Evolutionary conservation across 2,797 vertebrate genomes (phyloP), one percentile per base, ranked within the genome.

Genomic region (Netta rufina): DNA sequence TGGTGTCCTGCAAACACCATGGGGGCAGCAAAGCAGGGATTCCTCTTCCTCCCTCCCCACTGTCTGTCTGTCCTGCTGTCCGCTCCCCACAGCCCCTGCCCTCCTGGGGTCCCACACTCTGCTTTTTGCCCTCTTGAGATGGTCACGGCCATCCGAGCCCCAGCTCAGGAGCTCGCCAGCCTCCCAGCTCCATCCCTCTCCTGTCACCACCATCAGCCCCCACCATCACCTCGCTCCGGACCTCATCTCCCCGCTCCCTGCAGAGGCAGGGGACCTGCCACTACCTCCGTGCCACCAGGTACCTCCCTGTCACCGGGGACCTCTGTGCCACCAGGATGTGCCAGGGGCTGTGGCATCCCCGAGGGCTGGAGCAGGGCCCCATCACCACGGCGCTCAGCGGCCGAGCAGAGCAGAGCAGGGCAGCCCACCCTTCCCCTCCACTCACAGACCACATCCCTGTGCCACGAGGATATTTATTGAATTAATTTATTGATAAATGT

Each of bases 401-500:
- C 56, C 24, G 33, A 60, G 45, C 27, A 43, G 9, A n/a, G 8
- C 73, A 33, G 70, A 64, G 38, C 54, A 32, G 83, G 79, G 70
- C 83, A 53, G 20, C 65, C 38, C 15, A 3, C 41, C 65, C 73
- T 7, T 24, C 58, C 45, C 84, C 67, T 60, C 80, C 58, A 5
- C 49, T 56, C 71, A 5, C 61, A 86, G 72, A 30, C 89, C 74
- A 84, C 25, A 1, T 72, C 53, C 84, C 73, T 70, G 91, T 89
- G 93, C 97, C 96, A 88, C 83, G 66, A 96, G 97, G 95, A 89
- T 97, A 94, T 97, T 95, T 97, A 97, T 97, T 95, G 96, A 96
- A 97, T 95, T 96, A 97, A 98, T 97, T 98, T 98, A 97, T 98
- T 97, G 97, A 96, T 84, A 96, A 96, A 97, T 95, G 84, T 91